phyloP scores from a whole-genome alignment of 1,140 invertebrate genomes.

The Brachionus calyciflorus region DNA sequence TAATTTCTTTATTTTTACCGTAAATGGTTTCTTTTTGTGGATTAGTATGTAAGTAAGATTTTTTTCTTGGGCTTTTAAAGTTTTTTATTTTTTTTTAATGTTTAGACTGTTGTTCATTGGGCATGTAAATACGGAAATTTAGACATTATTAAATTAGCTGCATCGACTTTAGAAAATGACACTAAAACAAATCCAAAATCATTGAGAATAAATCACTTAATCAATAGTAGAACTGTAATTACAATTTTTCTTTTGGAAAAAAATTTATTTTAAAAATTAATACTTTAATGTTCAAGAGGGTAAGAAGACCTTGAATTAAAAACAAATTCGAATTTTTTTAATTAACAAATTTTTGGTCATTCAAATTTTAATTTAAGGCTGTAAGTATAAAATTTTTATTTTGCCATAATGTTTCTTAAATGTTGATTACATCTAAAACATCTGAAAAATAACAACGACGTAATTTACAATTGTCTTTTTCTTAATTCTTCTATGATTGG shows the following conservation, averaged over 20 bases:
- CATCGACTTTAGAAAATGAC: constrained; percentile 42
- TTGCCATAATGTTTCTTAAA: too few species aligned
- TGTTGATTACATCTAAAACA: too few species aligned
- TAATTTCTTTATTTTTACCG: too few species aligned
- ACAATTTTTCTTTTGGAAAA: not conserved
- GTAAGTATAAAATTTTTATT: too few species aligned
- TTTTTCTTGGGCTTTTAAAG: not conserved
- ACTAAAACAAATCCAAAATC: constrained; percentile 12
- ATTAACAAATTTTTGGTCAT: too few species aligned
- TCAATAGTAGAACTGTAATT: constrained; percentile 39
- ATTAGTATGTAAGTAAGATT: constrained; percentile 37
- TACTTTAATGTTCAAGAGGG: constrained; percentile 11
- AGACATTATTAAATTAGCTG: constrained; percentile 18
- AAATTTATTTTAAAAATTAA: not conserved
- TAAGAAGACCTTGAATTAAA: too few species aligned
- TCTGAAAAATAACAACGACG: too few species aligned
- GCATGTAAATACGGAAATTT: constrained; percentile 44
- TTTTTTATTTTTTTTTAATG: not conserved
- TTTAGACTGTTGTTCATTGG: constrained; percentile 39
- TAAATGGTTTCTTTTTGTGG: not conserved
- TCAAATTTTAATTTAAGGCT: too few species aligned
- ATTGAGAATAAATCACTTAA: constrained; percentile 28
- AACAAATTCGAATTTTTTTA: too few species aligned
- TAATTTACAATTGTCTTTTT: too few species aligned
- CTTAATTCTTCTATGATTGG: too few species aligned